Evolutionary conservation across 2,888 invertebrate genomes (phyloP).

Genomic region (Ennomos quercinarius): DNA sequence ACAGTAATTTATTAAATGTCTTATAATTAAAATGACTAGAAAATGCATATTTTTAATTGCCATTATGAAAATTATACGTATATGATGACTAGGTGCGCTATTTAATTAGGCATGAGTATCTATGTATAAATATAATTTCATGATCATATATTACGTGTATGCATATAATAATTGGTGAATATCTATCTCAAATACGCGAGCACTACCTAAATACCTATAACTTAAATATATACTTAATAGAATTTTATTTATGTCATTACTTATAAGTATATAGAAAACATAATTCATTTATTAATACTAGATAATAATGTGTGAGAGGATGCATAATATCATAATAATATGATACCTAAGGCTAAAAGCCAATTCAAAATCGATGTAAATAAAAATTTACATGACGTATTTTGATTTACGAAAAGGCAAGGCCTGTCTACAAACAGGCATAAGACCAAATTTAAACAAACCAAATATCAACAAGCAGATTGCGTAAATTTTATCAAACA

Average conservation of each 20-base stretch:
- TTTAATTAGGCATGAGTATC: slow-evolving; percentile 30
- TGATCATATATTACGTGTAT: slow-evolving; percentile 30
- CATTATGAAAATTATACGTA: slow-evolving; percentile 36
- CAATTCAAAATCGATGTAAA: no score
- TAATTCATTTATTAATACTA: no score
- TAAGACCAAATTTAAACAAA: no score
- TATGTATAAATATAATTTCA: slow-evolving; percentile 30
- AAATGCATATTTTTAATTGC: slow-evolving; percentile 18
- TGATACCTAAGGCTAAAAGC: no score
- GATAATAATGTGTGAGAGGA: background rate
- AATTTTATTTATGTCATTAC: slow-evolving; percentile 12
- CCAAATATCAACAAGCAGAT: no score
- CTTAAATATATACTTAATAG: slow-evolving; percentile 6
- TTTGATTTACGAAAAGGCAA: no score
- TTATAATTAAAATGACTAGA: slow-evolving; percentile 42
- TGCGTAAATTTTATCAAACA: no score
- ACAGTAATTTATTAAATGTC: slow-evolving; percentile 39
- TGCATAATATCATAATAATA: slow-evolving; percentile 7
- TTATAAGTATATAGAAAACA: background rate
- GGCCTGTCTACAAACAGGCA: no score
- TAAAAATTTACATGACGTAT: no score
- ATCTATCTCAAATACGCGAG: slow-evolving; percentile 27
- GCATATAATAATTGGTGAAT: slow-evolving; percentile 34
- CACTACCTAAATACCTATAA: slow-evolving; percentile 28
- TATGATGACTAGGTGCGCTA: slow-evolving; percentile 44